Evolutionary conservation across 2,113 vertebrate genomes (phyloP).

Genomic region (Suricata suricatta): DNA sequence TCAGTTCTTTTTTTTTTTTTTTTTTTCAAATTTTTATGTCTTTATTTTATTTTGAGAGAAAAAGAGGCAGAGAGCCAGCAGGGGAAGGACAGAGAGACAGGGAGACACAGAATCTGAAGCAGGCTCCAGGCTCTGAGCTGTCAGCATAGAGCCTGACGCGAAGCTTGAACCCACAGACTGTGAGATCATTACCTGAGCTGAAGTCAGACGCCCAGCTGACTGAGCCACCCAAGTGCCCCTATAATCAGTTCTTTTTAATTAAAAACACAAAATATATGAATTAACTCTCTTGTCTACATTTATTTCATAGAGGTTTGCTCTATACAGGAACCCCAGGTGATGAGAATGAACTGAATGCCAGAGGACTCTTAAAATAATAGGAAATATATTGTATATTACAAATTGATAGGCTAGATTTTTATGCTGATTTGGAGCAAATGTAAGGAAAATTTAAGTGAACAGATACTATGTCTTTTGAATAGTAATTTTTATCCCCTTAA

Average conservation of each 20-base stretch:
- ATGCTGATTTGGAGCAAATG: neutral
- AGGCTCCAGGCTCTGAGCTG: too few species aligned
- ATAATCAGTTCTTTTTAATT: slow-evolving; percentile 42
- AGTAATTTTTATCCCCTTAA: neutral
- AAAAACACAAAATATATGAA: slow-evolving; percentile 27
- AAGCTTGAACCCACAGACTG: too few species aligned
- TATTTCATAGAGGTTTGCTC: neutral
- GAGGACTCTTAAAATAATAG: neutral
- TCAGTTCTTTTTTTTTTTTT: slow-evolving; percentile 36
- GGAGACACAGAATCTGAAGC: too few species aligned
- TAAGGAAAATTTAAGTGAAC: slow-evolving; percentile 16
- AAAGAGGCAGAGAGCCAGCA: too few species aligned
- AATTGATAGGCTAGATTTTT: slow-evolving; percentile 25
- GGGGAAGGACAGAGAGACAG: too few species aligned
- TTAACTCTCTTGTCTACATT: neutral
- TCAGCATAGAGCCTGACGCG: too few species aligned
- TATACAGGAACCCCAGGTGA: neutral
- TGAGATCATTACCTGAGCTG: too few species aligned
- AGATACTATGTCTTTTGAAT: neutral
- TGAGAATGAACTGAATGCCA: neutral
- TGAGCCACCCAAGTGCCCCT: too few species aligned
- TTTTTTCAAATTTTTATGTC: too few species aligned
- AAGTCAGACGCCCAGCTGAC: too few species aligned
- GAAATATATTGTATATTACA: neutral
- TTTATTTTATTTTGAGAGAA: too few species aligned